A percentile compares a stretch with the other conserved stretches of the same genome.
These are phyloP conservation scores for Drosophila sulfurigaster DNA, from an alignment of 1,140 invertebrate genomes.

Conservation along the genomic window DNA sequence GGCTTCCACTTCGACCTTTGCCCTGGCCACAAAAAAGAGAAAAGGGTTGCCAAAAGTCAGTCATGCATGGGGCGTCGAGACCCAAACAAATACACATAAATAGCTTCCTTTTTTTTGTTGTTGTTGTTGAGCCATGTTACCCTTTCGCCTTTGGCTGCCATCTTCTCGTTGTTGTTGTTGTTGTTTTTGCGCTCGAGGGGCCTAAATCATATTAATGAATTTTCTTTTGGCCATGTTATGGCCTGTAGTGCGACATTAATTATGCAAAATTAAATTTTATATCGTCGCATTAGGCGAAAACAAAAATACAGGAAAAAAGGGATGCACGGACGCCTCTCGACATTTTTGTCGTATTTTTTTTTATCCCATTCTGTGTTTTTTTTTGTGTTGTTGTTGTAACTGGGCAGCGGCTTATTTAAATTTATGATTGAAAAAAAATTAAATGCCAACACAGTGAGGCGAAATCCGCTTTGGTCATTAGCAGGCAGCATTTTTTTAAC, in stretches of 20 bases:
- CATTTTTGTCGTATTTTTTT: constrained; percentile 6
- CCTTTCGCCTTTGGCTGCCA: constrained; percentile 25
- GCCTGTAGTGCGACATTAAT: constrained; percentile 71
- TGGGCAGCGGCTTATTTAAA: constrained; percentile 54
- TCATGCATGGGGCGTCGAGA: constrained; percentile 40
- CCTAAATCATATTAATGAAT: constrained; percentile 80
- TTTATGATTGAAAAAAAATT: constrained; percentile 68
- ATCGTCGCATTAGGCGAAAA: constrained; percentile 72
- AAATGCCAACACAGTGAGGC: constrained; percentile 28
- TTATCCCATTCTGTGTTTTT: constrained; percentile 13
- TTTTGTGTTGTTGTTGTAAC: background rate
- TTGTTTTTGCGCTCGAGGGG: constrained; percentile 23
- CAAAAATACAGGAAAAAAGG: constrained; percentile 35
- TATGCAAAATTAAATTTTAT: constrained; percentile 82
- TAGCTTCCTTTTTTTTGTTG: constrained; percentile 28
- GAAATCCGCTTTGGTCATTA: constrained; percentile 45
- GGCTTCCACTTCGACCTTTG: background rate
- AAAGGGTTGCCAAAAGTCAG: constrained; percentile 41
- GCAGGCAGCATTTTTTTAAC: constrained; percentile 15
- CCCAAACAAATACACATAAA: constrained; percentile 52
- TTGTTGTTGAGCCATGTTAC: background rate
- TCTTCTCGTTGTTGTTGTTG: constrained; percentile 29
- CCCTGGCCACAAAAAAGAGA: constrained; percentile 16
- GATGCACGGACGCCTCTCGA: constrained; percentile 28
- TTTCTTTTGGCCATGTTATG: constrained; percentile 68